Conservation (phyloP, 2,797 vertebrate species). For the Clarias platycephalus region DNA sequence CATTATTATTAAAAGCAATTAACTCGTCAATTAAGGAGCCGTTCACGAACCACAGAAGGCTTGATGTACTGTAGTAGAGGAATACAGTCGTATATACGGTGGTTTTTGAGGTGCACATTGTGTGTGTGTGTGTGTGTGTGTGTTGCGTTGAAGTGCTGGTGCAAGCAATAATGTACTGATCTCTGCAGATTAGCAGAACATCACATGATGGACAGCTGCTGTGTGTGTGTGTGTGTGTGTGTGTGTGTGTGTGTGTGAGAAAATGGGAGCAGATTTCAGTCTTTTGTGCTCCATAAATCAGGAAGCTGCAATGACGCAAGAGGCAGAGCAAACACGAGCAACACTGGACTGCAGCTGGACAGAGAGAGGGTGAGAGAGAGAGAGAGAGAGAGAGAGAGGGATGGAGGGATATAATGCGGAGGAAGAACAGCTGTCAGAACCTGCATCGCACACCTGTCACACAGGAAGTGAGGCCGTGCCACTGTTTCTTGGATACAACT, state of each 20-base stretch:
- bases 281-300: slow-evolving; percentile 78
- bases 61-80: no score
- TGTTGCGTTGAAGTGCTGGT: background rate
- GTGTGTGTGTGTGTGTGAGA: slow-evolving; percentile 20
- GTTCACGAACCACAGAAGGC: background rate
- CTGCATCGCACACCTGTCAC: slow-evolving; percentile 78
- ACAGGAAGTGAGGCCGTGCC: slow-evolving; percentile 76
- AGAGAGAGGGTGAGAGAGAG: slow-evolving; percentile 58
- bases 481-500: slow-evolving; percentile 81
- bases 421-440: slow-evolving; percentile 77
- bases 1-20: background rate
- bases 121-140: background rate
- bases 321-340: slow-evolving; percentile 69
- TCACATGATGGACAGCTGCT: slow-evolving; percentile 13
- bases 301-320: slow-evolving; percentile 72
- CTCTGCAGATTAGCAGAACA: slow-evolving; percentile 17
- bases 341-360: slow-evolving; percentile 76
- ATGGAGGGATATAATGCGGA: slow-evolving; percentile 57
- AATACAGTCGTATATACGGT: background rate
- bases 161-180: background rate
- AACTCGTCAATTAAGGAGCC: background rate
- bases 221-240: slow-evolving; percentile 42
- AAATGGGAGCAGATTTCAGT: slow-evolving; percentile 67
- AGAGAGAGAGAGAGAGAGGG: slow-evolving; percentile 58
- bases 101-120: no score